Percentiles rank a stretch among this genome's conserved stretches.
Conservation (phyloP, 2,888 invertebrate genomes). For the Nemapogon koenigi region DNA sequence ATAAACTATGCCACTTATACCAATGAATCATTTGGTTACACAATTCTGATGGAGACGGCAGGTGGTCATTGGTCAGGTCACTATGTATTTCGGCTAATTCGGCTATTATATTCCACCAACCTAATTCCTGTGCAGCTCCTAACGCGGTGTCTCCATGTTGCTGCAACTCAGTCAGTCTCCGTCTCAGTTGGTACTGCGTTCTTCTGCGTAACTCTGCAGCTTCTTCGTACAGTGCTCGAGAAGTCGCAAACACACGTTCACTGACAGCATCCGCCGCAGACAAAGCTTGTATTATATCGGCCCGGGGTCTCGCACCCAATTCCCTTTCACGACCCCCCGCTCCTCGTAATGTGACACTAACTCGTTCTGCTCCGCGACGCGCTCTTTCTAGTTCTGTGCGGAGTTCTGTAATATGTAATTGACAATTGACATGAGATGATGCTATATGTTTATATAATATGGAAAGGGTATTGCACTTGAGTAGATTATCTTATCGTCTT, state of each 20-base stretch:
- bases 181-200: slow-evolving; percentile 52
- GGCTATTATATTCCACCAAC: slow-evolving; percentile 40
- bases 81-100: too few relatives aligned
- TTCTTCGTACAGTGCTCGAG: slow-evolving; percentile 48
- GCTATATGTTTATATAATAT: too few relatives aligned
- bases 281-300: slow-evolving; percentile 18
- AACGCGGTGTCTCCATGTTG: slow-evolving; percentile 72
- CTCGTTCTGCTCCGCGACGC: slow-evolving; percentile 38
- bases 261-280: slow-evolving; percentile 13
- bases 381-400: slow-evolving; percentile 33
- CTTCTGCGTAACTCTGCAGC: slow-evolving; percentile 51
- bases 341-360: slow-evolving; percentile 42
- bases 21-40: too few relatives aligned
- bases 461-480: too few relatives aligned
- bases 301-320: slow-evolving; percentile 27
- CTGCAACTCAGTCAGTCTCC: slow-evolving; percentile 61
- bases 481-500: too few relatives aligned
- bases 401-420: too few relatives aligned
- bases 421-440: too few relatives aligned
- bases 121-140: slow-evolving; percentile 73
- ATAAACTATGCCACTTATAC: too few relatives aligned
- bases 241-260: slow-evolving; percentile 43
- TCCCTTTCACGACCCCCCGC: slow-evolving; percentile 51
- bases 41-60: too few relatives aligned
- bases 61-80: too few relatives aligned